These are phyloP conservation scores for Sebastes melanostomus DNA, from an alignment of 2,797 vertebrate species.

Conservation along the genomic window DNA sequence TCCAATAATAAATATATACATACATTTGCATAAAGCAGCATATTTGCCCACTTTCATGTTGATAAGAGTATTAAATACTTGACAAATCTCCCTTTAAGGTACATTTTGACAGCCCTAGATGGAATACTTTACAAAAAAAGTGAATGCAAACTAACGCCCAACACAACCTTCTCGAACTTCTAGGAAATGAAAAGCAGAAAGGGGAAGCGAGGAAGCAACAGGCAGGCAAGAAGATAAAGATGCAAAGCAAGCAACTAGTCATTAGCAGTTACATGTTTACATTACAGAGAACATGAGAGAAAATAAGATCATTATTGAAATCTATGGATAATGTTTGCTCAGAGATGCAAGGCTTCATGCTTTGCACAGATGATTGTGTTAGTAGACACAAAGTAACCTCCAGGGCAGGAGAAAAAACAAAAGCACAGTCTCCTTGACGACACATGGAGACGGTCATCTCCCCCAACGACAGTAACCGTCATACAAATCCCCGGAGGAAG, in stretches of 20 bases:
- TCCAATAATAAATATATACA: too few species aligned
- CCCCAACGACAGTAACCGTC: conserved; percentile 47
- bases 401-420: conserved; percentile 11
- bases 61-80: too few species aligned
- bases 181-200: conserved; percentile 9
- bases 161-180: conserved; percentile 9
- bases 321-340: neutral
- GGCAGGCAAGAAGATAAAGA: conserved; percentile 41
- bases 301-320: neutral
- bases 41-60: too few species aligned
- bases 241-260: conserved; percentile 54
- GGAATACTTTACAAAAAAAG: neutral
- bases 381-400: conserved; percentile 37
- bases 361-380: conserved; percentile 22
- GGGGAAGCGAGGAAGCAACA: conserved; percentile 30
- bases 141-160: conserved; percentile 1
- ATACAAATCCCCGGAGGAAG: conserved; percentile 44
- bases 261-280: conserved; percentile 29
- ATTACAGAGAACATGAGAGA: conserved; percentile 18
- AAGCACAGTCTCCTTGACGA: conserved; percentile 48
- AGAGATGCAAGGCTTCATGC: conserved; percentile 28
- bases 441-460: conserved; percentile 49
- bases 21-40: too few species aligned
- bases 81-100: too few species aligned
- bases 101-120: neutral